Evolutionary conservation across 2,797 vertebrate species (phyloP).

Genomic region (Sebastes aleutianus): DNA sequence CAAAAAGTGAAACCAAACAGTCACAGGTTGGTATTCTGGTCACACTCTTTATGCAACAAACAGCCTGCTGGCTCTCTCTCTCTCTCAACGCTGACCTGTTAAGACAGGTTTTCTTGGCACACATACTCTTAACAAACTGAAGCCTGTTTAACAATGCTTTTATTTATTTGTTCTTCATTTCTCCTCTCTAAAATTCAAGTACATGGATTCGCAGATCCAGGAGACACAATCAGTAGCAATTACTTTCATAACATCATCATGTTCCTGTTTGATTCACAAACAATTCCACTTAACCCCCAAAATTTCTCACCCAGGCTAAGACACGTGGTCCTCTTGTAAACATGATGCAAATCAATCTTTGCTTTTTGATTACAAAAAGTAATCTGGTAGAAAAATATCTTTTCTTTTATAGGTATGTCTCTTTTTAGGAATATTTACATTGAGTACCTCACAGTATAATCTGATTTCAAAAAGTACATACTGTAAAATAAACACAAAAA

Average conservation of each 20-base stretch:
- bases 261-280: conserved; percentile 45
- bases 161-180: conserved; percentile 50
- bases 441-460: conserved; percentile 74
- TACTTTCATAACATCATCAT: conserved; percentile 63
- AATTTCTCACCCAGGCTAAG: conserved; percentile 52
- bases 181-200: conserved; percentile 73
- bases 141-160: conserved; percentile 50
- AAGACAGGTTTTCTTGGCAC: not conserved
- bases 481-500: conserved; percentile 66
- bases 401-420: conserved; percentile 68
- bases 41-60: not conserved
- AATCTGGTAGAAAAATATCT: conserved; percentile 86
- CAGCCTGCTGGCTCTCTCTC: not conserved
- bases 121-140: conserved; percentile 4
- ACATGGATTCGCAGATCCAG: conserved; percentile 70
- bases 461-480: conserved; percentile 73
- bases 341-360: conserved; percentile 78
- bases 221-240: conserved; percentile 77
- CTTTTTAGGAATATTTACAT: conserved; percentile 72
- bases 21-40: not conserved
- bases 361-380: conserved; percentile 73
- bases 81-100: not conserved
- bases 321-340: conserved; percentile 82
- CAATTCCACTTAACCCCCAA: conserved; percentile 23
- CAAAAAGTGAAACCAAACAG: not conserved